These are phyloP conservation scores for Torymus aiolomorphi DNA, from an alignment of 2,888 invertebrate species.

Conservation along the genomic window DNA sequence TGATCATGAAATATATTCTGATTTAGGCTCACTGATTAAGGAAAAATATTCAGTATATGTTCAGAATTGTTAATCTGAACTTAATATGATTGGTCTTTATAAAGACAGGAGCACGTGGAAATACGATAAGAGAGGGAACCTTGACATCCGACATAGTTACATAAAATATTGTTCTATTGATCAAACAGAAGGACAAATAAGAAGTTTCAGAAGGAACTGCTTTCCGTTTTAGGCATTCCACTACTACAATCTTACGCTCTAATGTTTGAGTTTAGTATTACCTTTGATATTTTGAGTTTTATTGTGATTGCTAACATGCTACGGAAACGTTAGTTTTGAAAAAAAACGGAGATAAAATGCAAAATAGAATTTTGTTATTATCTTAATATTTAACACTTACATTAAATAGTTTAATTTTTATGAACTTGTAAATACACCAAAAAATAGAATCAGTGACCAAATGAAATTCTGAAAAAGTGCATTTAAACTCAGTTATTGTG, in stretches of 20 bases:
- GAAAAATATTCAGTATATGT: conserved; percentile 32
- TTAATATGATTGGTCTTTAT: conserved; percentile 24
- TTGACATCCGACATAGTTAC: conserved; percentile 61
- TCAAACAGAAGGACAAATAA: conserved; percentile 69
- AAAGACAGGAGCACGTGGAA: conserved; percentile 24
- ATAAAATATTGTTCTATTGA: conserved; percentile 69
- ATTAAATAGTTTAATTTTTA: too few relatives aligned
- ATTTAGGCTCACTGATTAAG: conserved; percentile 19
- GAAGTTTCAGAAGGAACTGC: conserved; percentile 25
- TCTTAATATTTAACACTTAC: too few relatives aligned
- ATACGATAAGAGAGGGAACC: conserved; percentile 56
- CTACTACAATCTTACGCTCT: conserved; percentile 10
- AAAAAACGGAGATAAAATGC: too few relatives aligned
- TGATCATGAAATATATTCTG: background rate
- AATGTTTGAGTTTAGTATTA: conserved; percentile 24
- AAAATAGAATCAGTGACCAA: too few relatives aligned
- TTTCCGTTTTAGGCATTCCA: conserved; percentile 25
- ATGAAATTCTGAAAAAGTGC: too few relatives aligned
- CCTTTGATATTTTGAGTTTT: conserved; percentile 8
- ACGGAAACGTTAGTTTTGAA: too few relatives aligned
- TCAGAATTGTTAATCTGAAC: conserved; percentile 2
- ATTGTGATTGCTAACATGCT: conserved; percentile 22
- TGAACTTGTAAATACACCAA: too few relatives aligned
- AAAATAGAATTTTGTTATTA: too few relatives aligned
- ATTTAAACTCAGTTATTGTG: too few relatives aligned